Percentiles rank a stretch among this genome's conserved stretches.
phyloP scores from a whole-genome alignment of 1,140 invertebrate species.

The Limonius californicus region DNA sequence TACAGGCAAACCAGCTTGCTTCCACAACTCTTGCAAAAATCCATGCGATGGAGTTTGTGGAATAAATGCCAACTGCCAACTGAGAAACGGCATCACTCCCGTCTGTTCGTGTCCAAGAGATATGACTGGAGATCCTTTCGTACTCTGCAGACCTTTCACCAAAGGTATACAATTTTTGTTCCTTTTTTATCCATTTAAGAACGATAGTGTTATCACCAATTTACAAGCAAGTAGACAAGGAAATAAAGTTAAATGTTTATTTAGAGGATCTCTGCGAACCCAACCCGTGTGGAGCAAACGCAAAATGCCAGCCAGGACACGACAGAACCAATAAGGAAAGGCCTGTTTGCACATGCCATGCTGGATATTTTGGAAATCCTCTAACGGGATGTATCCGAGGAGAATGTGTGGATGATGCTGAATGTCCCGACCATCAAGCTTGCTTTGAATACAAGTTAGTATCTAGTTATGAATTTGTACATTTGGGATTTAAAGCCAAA shows the following conservation, averaged over 20 bases:
- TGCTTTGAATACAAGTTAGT: conserved; percentile 63
- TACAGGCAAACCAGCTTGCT: conserved; percentile 68
- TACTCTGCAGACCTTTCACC: conserved; percentile 73
- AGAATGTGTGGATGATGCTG: conserved; percentile 69
- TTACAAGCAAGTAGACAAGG: too few species aligned
- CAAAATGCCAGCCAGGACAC: conserved; percentile 75
- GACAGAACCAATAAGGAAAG: conserved; percentile 75
- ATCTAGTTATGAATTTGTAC: too few species aligned
- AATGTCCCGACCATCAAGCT: conserved; percentile 66
- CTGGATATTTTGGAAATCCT: conserved; percentile 78
- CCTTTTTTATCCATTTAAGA: too few species aligned
- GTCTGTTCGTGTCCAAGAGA: conserved; percentile 82
- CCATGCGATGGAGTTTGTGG: conserved; percentile 79
- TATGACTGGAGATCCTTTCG: conserved; percentile 83
- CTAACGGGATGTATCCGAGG: conserved; percentile 66
- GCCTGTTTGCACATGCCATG: conserved; percentile 76
- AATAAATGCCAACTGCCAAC: conserved; percentile 73
- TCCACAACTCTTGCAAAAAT: conserved; percentile 74
- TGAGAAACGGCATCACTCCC: conserved; percentile 65
- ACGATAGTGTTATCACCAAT: too few species aligned
- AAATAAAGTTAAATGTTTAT: neutral
- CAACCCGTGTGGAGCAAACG: conserved; percentile 82
- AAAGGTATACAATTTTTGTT: conserved; percentile 55
- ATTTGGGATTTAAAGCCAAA: too few species aligned
- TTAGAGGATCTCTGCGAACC: conserved; percentile 77